phyloP scores from a whole-genome alignment of 2,888 invertebrate species.

The Eugnorisma glareosa region DNA sequence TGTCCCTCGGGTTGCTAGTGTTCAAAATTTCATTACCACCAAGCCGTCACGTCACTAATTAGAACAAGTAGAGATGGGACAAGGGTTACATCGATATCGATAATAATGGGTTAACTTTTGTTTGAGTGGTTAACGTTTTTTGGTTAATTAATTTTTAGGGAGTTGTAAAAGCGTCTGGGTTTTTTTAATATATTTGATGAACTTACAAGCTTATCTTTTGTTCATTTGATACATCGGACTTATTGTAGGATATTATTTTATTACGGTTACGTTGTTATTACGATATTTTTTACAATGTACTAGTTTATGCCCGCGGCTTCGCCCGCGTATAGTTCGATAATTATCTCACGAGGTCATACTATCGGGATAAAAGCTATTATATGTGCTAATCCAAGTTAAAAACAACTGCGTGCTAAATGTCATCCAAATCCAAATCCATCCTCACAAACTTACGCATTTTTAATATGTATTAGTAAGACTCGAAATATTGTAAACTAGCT shows the following conservation, averaged over 20 bases:
- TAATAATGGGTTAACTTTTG: constrained; percentile 19
- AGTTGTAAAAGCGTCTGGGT: neutral
- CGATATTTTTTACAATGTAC: no score
- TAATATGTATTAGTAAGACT: no score
- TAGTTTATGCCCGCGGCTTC: no score
- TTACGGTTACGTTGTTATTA: neutral
- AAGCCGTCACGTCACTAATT: constrained; percentile 67
- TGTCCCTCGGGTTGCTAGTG: constrained; percentile 58
- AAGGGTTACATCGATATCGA: constrained; percentile 42
- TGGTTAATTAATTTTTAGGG: constrained; percentile 40
- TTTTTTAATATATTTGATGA: constrained; percentile 6
- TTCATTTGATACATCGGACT: neutral
- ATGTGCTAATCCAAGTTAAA: no score
- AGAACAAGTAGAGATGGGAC: constrained; percentile 64
- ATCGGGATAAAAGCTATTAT: no score
- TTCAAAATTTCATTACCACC: constrained; percentile 70
- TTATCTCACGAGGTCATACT: no score
- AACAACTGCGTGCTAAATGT: no score
- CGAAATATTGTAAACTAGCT: no score
- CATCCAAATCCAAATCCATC: no score
- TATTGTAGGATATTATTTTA: neutral
- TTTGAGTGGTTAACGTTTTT: constrained; percentile 17
- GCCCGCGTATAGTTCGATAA: no score
- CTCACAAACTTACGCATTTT: no score
- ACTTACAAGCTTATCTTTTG: no score